A percentile compares a stretch with the other conserved stretches of the same genome.
Evolutionary conservation across 2,888 invertebrate species (phyloP).

Genomic region (Galerucella calmariensis): DNA sequence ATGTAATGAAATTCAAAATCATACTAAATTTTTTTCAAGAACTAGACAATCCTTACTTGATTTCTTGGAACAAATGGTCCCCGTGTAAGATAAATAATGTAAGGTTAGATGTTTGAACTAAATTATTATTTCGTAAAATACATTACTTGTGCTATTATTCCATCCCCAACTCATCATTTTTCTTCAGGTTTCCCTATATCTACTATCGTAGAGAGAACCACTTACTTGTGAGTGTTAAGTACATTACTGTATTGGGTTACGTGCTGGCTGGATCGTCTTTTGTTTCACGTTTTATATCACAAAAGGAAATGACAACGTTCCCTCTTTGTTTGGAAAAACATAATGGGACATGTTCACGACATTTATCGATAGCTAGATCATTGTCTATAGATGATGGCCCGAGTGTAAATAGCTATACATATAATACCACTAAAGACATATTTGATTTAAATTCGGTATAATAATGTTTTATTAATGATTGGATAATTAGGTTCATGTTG

Average conservation of each 20-base stretch:
- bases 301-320: constrained; percentile 8
- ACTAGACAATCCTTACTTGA: too few relatives aligned
- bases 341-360: constrained; percentile 1
- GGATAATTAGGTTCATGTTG: too few relatives aligned
- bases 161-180: background rate
- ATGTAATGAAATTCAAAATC: too few relatives aligned
- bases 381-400: background rate
- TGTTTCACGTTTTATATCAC: constrained; percentile 6
- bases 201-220: constrained; percentile 1
- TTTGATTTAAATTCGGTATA: too few relatives aligned
- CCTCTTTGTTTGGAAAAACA: constrained; percentile 12
- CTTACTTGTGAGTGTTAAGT: constrained; percentile 22
- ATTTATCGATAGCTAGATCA: background rate
- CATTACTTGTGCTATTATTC: background rate
- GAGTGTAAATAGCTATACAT: background rate
- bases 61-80: too few relatives aligned
- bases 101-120: too few relatives aligned
- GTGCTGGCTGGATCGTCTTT: constrained; percentile 9
- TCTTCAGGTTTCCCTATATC: background rate
- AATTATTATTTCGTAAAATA: too few relatives aligned
- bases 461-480: too few relatives aligned
- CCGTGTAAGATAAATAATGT: too few relatives aligned
- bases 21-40: too few relatives aligned
- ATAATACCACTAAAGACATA: background rate
- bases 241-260: constrained; percentile 49